Conservation (phyloP, 2,113 vertebrate species). For the Sigmodon hispidus region DNA sequence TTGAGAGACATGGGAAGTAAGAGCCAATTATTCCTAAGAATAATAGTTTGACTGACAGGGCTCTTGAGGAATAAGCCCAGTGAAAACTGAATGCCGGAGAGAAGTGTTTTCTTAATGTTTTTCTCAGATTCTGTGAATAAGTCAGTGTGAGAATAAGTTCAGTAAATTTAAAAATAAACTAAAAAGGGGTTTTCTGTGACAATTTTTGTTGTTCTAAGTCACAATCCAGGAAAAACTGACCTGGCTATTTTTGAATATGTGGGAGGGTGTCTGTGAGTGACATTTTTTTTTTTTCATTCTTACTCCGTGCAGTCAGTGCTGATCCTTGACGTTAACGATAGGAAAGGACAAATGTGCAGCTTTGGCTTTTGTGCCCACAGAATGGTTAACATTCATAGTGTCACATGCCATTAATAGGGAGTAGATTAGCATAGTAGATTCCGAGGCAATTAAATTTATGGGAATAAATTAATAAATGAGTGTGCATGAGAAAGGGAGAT, state of each 20-base stretch:
- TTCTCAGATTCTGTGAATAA: background rate
- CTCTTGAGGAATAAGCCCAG: background rate
- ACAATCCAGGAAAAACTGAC: background rate
- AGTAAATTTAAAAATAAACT: background rate
- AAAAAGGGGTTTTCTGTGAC: background rate
- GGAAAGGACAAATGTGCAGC: background rate
- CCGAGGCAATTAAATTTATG: constrained; percentile 13
- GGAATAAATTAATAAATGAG: constrained; percentile 28
- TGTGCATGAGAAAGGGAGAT: background rate
- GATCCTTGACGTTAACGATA: background rate
- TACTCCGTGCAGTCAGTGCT: background rate
- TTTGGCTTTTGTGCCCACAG: background rate
- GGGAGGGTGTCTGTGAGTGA: background rate
- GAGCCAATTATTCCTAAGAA: constrained; percentile 34
- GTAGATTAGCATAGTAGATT: background rate
- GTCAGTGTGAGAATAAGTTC: background rate
- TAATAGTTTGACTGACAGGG: background rate
- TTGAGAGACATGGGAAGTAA: background rate
- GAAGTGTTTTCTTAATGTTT: background rate
- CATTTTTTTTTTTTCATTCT: background rate
- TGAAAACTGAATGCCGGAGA: background rate
- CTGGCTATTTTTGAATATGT: background rate
- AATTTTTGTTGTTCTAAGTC: background rate
- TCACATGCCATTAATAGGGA: background rate
- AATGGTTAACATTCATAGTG: background rate